Percentiles rank a stretch among this genome's conserved stretches.
phyloP scores from a whole-genome alignment of 1,140 invertebrate species.

The Cryptotermes secundus region DNA sequence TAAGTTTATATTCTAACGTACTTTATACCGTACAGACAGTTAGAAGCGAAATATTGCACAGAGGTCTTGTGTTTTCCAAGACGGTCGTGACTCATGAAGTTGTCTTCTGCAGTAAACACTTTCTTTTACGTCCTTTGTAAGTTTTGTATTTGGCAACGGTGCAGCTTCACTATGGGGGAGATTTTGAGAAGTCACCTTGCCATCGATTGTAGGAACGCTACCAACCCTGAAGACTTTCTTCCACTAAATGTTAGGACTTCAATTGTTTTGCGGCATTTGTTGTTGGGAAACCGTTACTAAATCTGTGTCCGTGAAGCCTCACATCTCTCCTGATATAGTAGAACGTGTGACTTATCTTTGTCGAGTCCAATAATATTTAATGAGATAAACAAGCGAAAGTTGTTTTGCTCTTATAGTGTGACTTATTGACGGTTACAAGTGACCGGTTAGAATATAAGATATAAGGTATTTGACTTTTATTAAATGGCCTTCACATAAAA shows the following conservation, averaged over 20 bases:
- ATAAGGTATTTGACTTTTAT: no score
- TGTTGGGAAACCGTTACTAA: neutral
- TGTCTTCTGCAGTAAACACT: neutral
- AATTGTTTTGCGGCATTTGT: neutral
- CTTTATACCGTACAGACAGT: neutral
- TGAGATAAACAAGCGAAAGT: no score
- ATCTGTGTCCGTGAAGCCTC: no score
- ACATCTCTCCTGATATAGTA: no score
- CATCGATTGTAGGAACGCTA: neutral
- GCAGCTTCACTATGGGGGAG: neutral
- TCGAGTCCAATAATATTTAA: no score
- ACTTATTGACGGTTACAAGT: no score
- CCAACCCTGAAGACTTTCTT: neutral
- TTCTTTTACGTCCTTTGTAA: neutral
- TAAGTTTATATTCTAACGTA: no score
- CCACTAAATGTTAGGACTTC: neutral
- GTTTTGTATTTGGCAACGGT: neutral
- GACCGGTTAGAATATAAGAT: no score
- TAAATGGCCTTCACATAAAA: no score
- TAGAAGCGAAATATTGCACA: neutral
- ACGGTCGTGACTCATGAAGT: neutral
- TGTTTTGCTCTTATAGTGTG: no score
- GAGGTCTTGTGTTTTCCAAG: neutral
- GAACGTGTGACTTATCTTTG: no score
- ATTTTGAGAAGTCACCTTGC: neutral